These are phyloP conservation scores for Dinomys branickii DNA, from an alignment of 2,113 vertebrate species.

Conservation along the genomic window DNA sequence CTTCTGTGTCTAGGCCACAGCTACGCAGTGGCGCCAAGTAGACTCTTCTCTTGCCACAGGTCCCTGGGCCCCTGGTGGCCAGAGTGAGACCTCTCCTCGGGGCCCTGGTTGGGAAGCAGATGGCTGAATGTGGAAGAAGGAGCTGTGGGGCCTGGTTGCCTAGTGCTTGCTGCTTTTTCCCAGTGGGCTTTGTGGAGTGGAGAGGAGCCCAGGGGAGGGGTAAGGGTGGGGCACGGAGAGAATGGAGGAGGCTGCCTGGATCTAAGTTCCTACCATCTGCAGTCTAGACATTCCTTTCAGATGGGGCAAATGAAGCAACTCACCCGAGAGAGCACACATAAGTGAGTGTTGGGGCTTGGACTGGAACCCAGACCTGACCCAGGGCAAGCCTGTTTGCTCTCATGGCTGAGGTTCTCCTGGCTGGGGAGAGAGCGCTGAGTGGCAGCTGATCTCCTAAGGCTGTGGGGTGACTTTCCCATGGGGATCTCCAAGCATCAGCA, in stretches of 20 bases:
- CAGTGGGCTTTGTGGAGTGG: neutral
- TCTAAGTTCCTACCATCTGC: neutral
- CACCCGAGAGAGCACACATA: neutral
- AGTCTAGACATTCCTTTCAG: neutral
- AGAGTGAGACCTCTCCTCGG: neutral
- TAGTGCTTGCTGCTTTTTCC: conserved; percentile 39
- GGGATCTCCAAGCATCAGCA: conserved; percentile 54
- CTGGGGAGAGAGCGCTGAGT: neutral
- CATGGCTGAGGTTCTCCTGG: neutral
- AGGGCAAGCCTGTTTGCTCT: neutral
- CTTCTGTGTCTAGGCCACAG: conserved; percentile 23
- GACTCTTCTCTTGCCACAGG: neutral
- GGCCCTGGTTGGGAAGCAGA: neutral
- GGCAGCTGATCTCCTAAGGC: conserved; percentile 21
- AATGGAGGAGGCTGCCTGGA: neutral
- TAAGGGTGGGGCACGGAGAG: neutral
- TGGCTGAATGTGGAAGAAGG: neutral
- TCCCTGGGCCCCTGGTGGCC: neutral
- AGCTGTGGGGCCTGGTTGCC: conserved; percentile 62
- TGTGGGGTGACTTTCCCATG: conserved; percentile 60
- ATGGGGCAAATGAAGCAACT: neutral
- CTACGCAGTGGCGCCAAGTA: neutral
- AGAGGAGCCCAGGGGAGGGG: neutral
- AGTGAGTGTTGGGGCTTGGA: neutral
- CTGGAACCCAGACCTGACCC: neutral